A percentile compares a stretch with the other conserved stretches of the same genome.
Conservation (phyloP, 2,113 vertebrate genomes). For the Pseudolaguvia tuberculata region DNA sequence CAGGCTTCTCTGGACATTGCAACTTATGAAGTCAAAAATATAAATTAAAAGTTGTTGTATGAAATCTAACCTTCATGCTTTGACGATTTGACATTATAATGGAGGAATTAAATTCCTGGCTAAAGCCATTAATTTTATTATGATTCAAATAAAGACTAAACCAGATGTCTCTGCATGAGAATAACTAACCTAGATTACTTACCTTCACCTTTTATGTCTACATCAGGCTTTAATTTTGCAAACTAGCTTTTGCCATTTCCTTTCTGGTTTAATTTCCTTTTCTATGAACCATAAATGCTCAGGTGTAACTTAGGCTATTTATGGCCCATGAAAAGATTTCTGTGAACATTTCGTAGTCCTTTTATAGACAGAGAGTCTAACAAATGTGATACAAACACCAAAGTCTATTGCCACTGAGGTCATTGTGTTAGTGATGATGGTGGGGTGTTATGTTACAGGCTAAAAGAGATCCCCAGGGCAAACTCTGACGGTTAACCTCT, state of each 20-base stretch:
- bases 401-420: constrained; percentile 19
- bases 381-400: constrained; percentile 32
- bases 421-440: background rate
- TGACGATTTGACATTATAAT: constrained; percentile 42
- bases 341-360: background rate
- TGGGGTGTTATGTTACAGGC: constrained; percentile 39
- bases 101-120: constrained; percentile 47
- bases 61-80: constrained; percentile 38
- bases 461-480: constrained; percentile 40
- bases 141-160: constrained; percentile 49
- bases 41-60: constrained; percentile 33
- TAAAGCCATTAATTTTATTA: constrained; percentile 46
- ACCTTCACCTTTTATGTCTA: constrained; percentile 48
- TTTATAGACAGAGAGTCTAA: constrained; percentile 19
- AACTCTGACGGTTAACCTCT: constrained; percentile 46
- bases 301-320: constrained; percentile 16
- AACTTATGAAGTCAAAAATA: background rate
- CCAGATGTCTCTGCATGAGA: constrained; percentile 57
- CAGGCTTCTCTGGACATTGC: background rate
- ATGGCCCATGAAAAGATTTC: constrained; percentile 22
- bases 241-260: constrained; percentile 49
- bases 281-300: constrained; percentile 48
- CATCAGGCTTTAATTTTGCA: constrained; percentile 56
- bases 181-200: constrained; percentile 46
- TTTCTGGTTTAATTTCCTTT: constrained; percentile 50